Percentiles rank a stretch among this genome's conserved stretches.
Evolutionary conservation across 2,113 vertebrate genomes (phyloP).

Genomic region (Pollachius pollachius): DNA sequence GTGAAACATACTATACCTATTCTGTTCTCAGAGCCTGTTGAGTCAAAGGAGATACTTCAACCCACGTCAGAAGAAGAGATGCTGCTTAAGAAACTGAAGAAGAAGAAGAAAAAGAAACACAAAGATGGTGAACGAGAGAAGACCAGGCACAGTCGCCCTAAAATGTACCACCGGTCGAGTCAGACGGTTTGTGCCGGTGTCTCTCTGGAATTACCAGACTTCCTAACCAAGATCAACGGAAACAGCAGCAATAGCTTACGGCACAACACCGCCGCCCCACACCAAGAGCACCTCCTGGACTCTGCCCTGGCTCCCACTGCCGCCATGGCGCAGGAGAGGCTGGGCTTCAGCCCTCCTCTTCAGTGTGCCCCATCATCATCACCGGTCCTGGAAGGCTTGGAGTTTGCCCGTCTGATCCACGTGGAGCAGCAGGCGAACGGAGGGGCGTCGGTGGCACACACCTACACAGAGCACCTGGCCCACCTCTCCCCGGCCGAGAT

Average conservation of each 20-base stretch:
- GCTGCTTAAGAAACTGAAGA: constrained; percentile 67
- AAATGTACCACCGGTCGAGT: constrained; percentile 66
- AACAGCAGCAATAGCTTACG: constrained; percentile 42
- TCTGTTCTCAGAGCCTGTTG: constrained; percentile 21
- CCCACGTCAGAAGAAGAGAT: constrained; percentile 59
- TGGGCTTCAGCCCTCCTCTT: constrained; percentile 54
- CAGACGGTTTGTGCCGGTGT: constrained; percentile 65
- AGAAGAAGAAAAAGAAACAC: constrained; percentile 76
- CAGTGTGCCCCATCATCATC: constrained; percentile 36
- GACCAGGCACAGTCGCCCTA: constrained; percentile 58
- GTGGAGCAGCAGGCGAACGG: constrained; percentile 69
- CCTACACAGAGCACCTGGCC: constrained; percentile 62
- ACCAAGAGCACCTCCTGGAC: constrained; percentile 51
- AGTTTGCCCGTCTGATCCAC: constrained; percentile 63
- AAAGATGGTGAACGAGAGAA: constrained; percentile 65
- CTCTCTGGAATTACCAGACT: constrained; percentile 50
- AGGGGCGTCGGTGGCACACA: constrained; percentile 60
- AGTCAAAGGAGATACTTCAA: constrained; percentile 54
- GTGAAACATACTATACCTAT: neutral
- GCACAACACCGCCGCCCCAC: constrained; percentile 14
- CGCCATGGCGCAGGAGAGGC: constrained; percentile 51
- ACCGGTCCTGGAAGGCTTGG: constrained; percentile 44
- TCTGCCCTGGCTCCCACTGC: constrained; percentile 26
- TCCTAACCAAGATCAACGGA: constrained; percentile 59
- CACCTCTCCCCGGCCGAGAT: constrained; percentile 56